A percentile compares a stretch with the other conserved stretches of the same genome.
Evolutionary conservation across 2,797 vertebrate species (phyloP).

Genomic region (Enteromius unitaeniatus): DNA sequence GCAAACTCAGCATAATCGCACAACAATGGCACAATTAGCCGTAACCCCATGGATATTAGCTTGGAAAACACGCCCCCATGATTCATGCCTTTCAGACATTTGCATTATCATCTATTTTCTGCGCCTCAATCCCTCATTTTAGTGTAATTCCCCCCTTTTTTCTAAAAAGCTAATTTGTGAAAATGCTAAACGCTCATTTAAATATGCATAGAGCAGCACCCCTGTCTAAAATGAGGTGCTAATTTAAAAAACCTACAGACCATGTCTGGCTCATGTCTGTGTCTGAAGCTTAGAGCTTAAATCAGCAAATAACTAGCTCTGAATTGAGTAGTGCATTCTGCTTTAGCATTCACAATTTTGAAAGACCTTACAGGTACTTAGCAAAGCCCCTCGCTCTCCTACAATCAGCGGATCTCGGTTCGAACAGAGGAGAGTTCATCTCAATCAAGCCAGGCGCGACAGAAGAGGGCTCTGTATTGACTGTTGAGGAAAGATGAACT

Average conservation of each 20-base stretch:
- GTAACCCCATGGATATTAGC: conserved; percentile 78
- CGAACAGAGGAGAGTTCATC: conserved; percentile 69
- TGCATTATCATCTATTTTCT: conserved; percentile 80
- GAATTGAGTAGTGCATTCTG: neutral
- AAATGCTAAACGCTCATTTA: conserved; percentile 81
- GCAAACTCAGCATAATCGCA: conserved; percentile 88
- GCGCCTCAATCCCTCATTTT: conserved; percentile 57
- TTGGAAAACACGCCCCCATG: conserved; percentile 69
- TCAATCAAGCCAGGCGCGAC: conserved; percentile 71
- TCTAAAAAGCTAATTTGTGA: conserved; percentile 73
- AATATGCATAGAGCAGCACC: conserved; percentile 78
- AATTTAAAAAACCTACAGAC: conserved; percentile 68
- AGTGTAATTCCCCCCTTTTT: conserved; percentile 56
- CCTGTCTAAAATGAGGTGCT: conserved; percentile 57
- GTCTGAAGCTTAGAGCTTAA: conserved; percentile 57
- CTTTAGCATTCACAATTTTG: conserved; percentile 63
- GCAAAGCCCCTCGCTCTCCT: conserved; percentile 62
- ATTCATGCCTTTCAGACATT: conserved; percentile 70
- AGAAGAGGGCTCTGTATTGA: conserved; percentile 70
- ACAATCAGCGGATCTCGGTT: conserved; percentile 68
- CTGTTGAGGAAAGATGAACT: conserved; percentile 74
- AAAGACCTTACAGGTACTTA: conserved; percentile 56
- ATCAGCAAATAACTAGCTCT: conserved; percentile 39
- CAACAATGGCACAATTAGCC: conserved; percentile 94
- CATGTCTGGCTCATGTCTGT: conserved; percentile 60